These are phyloP conservation scores for Cyprinodon brontotheroides DNA, from an alignment of 2,113 vertebrate species.

Conservation along the genomic window DNA sequence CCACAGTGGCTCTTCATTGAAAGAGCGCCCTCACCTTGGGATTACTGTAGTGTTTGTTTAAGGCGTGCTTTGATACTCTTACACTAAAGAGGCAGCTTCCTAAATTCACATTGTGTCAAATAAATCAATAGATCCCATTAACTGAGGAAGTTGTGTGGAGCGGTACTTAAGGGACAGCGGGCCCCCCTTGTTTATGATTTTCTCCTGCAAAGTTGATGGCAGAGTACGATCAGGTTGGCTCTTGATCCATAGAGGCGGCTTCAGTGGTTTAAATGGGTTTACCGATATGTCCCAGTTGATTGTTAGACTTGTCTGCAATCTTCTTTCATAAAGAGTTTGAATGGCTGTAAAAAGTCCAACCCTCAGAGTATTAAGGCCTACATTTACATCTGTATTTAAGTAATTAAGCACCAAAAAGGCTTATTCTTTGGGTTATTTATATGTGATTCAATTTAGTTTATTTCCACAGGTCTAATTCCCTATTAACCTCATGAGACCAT, in stretches of 20 bases:
- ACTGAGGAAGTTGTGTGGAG: slow-evolving; percentile 65
- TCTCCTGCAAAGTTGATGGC: slow-evolving; percentile 47
- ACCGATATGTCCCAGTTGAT: slow-evolving; percentile 68
- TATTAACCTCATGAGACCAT: too few species aligned
- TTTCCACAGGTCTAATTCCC: too few species aligned
- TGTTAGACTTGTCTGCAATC: slow-evolving; percentile 40
- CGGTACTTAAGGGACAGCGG: slow-evolving; percentile 58
- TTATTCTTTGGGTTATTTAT: too few species aligned
- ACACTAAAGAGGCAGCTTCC: slow-evolving; percentile 69
- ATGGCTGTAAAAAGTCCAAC: slow-evolving; percentile 39
- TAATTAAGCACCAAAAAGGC: too few species aligned
- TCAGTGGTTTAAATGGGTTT: slow-evolving; percentile 63
- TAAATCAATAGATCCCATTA: slow-evolving; percentile 78
- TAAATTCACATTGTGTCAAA: slow-evolving; percentile 76
- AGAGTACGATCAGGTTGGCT: slow-evolving; percentile 47
- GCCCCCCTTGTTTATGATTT: slow-evolving; percentile 53
- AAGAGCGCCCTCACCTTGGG: slow-evolving; percentile 53
- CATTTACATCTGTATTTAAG: too few species aligned
- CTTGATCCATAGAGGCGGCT: slow-evolving; percentile 67
- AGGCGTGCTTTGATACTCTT: slow-evolving; percentile 71
- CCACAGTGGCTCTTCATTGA: slow-evolving; percentile 37
- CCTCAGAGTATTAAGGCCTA: slow-evolving; percentile 13
- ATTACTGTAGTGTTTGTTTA: slow-evolving; percentile 71
- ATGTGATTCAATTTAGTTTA: too few species aligned
- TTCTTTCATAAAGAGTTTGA: slow-evolving; percentile 46